Percentiles rank a stretch among this genome's conserved stretches.
phyloP scores from a whole-genome alignment of 2,888 invertebrate species.

The Dasysyrphus albostriatus region DNA sequence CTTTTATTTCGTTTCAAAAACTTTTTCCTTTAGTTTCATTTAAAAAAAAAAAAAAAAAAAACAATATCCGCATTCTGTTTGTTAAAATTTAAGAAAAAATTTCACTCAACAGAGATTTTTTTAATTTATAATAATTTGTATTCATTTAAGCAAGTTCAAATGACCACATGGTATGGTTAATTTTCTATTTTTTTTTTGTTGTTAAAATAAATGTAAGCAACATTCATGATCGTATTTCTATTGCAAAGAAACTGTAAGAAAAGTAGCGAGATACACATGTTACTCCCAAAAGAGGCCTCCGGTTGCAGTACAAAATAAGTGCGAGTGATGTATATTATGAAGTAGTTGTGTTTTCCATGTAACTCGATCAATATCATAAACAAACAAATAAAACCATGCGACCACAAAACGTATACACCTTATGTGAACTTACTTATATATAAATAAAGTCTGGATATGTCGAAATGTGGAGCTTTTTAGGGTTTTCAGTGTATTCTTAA shows the following conservation, averaged over 20 bases:
- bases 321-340: constrained; percentile 3
- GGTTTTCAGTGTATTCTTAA: neutral
- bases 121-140: too few species aligned
- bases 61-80: too few species aligned
- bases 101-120: too few species aligned
- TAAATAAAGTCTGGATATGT: neutral
- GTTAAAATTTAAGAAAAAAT: too few species aligned
- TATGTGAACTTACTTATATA: neutral
- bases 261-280: constrained; percentile 21
- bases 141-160: neutral
- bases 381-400: neutral
- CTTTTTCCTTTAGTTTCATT: too few species aligned
- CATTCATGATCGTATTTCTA: constrained; percentile 18
- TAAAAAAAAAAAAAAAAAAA: too few species aligned
- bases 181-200: neutral
- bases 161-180: neutral
- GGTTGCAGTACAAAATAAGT: constrained; percentile 14
- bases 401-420: constrained; percentile 3
- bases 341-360: neutral
- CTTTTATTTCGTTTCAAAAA: too few species aligned
- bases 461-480: neutral
- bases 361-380: constrained; percentile 25
- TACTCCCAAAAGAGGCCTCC: neutral
- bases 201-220: constrained; percentile 28
- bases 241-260: neutral